Evolutionary conservation across 2,113 vertebrate genomes (phyloP), one percentile per base, ranked within the genome.

Genomic region (Indicator indicator): DNA sequence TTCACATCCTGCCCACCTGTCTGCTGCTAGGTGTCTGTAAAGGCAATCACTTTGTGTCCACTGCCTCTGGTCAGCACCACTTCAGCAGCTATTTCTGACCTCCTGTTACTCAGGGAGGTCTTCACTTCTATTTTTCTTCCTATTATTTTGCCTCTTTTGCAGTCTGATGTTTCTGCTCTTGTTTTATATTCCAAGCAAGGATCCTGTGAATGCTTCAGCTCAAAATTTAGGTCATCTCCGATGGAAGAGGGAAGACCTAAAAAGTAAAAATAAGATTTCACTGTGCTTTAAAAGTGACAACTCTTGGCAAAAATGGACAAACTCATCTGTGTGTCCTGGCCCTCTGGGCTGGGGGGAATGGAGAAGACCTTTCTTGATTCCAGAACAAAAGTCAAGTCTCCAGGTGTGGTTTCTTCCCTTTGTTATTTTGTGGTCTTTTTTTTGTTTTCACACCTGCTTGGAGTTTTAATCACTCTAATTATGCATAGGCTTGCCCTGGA

Each of bases 161-260:
- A 94, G 83, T 65, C 85, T 95, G 70, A 78, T 90, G 63, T 83
- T 95, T 94, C 94, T 67, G 86, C 90, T 71, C 88, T 95, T 96
- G 95, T 96, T 96, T 96, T 95, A 88, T 93, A 52, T 94, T 91
- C 84, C 86, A 40, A 83, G 85, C 60, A 16, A 96, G 83, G 62
- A 65, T 64, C 86, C 80, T 86, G 70, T 67, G 93, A 93, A 85
- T 92, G 87, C 82, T 71, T 88, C 77, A 94, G 93, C 87, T 95
- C 94, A 76, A 94, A 92, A 96, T 97, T 94, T 97, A 96, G 88
- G 91, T 97, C 96, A 97, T 68, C 93, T 84, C 63, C 36, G 58
- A 89, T 77, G 36, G 67, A 87, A 87, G 26, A 89, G 93, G 79
- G 71, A 94, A 96, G 83, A 91, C 81, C 89, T 92, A 81, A 83